These are phyloP conservation scores for Diachasmimorpha longicaudata DNA, from an alignment of 1,140 invertebrate species.

Conservation along the genomic window DNA sequence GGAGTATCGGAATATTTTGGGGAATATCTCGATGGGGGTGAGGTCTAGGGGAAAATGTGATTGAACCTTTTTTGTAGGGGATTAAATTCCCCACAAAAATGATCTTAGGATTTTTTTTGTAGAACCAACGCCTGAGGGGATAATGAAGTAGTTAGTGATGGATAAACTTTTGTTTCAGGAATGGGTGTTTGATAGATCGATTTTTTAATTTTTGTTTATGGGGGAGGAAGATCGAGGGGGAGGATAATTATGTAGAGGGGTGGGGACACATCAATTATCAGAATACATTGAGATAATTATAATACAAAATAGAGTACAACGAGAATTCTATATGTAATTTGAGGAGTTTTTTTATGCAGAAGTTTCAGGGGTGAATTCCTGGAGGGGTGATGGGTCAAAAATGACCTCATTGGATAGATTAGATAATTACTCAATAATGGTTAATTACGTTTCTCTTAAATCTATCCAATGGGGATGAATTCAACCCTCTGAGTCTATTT, in stretches of 20 bases:
- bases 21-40: not conserved
- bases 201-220: too few species aligned
- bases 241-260: not conserved
- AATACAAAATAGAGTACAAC: not conserved
- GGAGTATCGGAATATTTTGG: not conserved
- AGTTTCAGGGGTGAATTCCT: not conserved
- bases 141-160: not conserved
- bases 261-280: not conserved
- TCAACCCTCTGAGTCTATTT: too few species aligned
- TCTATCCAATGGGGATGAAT: too few species aligned
- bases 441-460: too few species aligned
- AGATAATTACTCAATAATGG: not conserved
- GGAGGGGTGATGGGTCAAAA: not conserved
- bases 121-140: not conserved
- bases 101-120: not conserved
- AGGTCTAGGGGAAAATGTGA: not conserved
- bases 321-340: not conserved
- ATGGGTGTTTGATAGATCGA: too few species aligned
- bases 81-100: not conserved
- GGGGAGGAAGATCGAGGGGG: not conserved
- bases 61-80: not conserved
- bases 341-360: conserved; percentile 13
- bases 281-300: not conserved
- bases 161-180: not conserved
- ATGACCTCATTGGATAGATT: not conserved